A percentile compares a stretch with the other conserved stretches of the same genome.
Conservation (phyloP, 2,888 invertebrate genomes). For the Philhelius pedissequus region DNA sequence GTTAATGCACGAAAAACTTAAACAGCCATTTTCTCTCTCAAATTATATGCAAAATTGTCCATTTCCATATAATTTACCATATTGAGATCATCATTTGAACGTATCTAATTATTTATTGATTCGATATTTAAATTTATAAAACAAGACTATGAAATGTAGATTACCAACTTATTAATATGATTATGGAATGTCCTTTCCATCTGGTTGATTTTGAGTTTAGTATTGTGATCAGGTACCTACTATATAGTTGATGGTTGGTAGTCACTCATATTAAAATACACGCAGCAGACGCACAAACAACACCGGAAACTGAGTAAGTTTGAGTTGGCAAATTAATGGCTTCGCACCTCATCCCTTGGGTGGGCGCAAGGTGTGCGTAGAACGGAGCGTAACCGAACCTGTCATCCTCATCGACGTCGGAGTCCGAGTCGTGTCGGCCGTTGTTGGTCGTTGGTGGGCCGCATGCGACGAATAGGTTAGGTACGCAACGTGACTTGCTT, state of each 20-base stretch:
- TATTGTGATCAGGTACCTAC: slow-evolving; percentile 45
- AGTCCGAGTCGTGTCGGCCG: no score
- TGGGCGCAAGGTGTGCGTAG: slow-evolving; percentile 9
- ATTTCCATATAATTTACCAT: slow-evolving; percentile 5
- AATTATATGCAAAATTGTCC: slow-evolving; percentile 26
- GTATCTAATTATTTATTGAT: not conserved
- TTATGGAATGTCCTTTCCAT: not conserved
- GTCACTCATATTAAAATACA: slow-evolving; percentile 23
- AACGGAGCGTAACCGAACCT: slow-evolving; percentile 9
- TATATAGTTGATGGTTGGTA: not conserved
- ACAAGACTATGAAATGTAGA: slow-evolving; percentile 4
- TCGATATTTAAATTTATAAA: slow-evolving; percentile 19
- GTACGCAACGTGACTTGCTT: slow-evolving; percentile 47
- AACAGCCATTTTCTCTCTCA: not conserved
- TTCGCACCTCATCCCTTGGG: slow-evolving; percentile 34
- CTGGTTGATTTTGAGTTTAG: not conserved
- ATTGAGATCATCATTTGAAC: not conserved
- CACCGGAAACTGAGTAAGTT: slow-evolving; percentile 22
- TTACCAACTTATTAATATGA: slow-evolving; percentile 14
- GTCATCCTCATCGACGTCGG: not conserved
- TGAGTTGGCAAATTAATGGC: slow-evolving; percentile 57
- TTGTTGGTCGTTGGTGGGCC: no score
- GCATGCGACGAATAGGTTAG: slow-evolving; percentile 15
- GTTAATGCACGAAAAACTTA: not conserved
- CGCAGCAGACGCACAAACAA: not conserved